Base-by-base conservation (phyloP, 2,113 vertebrate species). In the Pseudorasbora parva region DNA sequence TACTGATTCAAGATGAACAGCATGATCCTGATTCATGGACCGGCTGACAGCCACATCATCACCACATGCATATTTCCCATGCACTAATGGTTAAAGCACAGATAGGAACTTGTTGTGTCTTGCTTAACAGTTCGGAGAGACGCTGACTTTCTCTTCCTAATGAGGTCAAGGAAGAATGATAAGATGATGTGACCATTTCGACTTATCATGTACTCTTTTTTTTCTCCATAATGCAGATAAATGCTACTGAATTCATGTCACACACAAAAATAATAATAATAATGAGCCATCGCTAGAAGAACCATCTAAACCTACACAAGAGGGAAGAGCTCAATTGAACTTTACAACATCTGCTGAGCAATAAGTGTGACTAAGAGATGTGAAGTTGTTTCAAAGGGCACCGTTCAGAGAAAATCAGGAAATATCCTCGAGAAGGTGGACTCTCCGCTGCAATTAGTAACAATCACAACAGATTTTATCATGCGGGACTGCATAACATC, bases 401-500 rank as follows among this genome's bases (percentile, higher is more conserved):
- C 12, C 4, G 25, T 37, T 78, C 23, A 45, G 25, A 66, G 60
- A 12, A 66, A n/a, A 66, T 66, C 78, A 83, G 82, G 82, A 84
- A 84, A 77, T 49, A 41, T 78, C 60, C 21, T 43, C 23, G 54
- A 81, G 69, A 60, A 77, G 62, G 72, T 78, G 69, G 66, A 45
- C 66, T 69, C 43, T 77, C 47, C 17, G 49, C 49, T 45, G 75
- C 57, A 87, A 82, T 87, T 87, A 87, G 33, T 21, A 66, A 84
- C 54, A 84, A 86, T 83, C 57, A 81, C 76, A 47, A 69, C 72
- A 82, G 86, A 87, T 87, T 82, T 81, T 82, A 87, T 81, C 86
- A 79, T 60, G 27, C 81, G 23, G 41, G 21, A 17, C 66, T 64
- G 25, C 71, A 5, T 87, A 78, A 78, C 86, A 76, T 84, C 60